Percentiles rank a stretch among this genome's conserved stretches.
phyloP scores from a whole-genome alignment of 2,888 invertebrate species.

The Willowsia nigromaculata region DNA sequence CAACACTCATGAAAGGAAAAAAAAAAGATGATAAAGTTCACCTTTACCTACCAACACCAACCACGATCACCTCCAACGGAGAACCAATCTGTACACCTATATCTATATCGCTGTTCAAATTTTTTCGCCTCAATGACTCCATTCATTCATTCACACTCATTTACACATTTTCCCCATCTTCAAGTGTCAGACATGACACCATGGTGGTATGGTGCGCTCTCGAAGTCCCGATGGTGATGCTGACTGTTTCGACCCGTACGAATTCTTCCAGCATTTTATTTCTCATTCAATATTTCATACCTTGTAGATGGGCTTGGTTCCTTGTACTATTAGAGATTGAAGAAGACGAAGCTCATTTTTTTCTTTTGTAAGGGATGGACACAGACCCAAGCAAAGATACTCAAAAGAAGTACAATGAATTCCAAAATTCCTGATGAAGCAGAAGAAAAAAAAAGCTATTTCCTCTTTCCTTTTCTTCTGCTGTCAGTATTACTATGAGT shows the following conservation, averaged over 20 bases:
- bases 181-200: conserved; percentile 42
- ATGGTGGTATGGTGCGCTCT: background rate
- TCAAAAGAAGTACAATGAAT: background rate
- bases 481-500: conserved; percentile 25
- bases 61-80: conserved; percentile 4
- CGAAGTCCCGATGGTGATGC: background rate
- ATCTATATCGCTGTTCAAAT: background rate
- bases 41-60: background rate
- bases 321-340: background rate
- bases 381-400: no score
- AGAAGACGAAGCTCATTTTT: background rate
- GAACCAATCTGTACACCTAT: background rate
- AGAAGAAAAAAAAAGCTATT: conserved; percentile 30
- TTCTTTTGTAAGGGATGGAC: no score
- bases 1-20: no score
- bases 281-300: background rate
- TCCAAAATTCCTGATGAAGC: conserved; percentile 23
- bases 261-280: conserved; percentile 6
- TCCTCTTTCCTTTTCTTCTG: conserved; percentile 36
- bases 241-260: background rate
- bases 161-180: conserved; percentile 19
- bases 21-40: background rate
- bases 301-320: background rate
- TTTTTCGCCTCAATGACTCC: conserved; percentile 37
- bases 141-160: conserved; percentile 45